Conservation (phyloP, 2,888 invertebrate genomes). For the Ophraella communa region DNA sequence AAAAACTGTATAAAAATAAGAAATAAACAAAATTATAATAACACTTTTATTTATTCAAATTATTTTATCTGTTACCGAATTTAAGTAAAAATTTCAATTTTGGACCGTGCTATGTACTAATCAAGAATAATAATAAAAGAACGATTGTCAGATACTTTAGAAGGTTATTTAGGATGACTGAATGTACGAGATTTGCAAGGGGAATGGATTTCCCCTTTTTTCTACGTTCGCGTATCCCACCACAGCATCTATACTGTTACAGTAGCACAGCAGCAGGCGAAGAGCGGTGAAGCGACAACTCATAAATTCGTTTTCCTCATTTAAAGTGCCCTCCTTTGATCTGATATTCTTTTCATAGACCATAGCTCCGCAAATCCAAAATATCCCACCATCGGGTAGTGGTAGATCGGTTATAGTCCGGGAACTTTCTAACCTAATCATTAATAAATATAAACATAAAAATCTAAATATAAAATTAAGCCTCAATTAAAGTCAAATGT, state of each 20-base stretch:
- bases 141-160: not conserved
- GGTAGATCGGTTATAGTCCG: constrained; percentile 15
- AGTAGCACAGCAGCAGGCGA: constrained; percentile 14
- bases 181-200: not conserved
- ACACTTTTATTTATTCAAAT: not conserved
- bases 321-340: constrained; percentile 32
- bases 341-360: constrained; percentile 31
- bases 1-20: no score
- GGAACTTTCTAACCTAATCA: not conserved
- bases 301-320: constrained; percentile 33
- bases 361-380: constrained; percentile 22
- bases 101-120: not conserved
- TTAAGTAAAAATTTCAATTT: not conserved
- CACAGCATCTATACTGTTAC: constrained; percentile 7
- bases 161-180: not conserved
- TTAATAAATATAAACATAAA: no score
- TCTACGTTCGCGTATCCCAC: not conserved
- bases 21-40: no score
- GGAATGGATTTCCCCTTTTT: not conserved
- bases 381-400: constrained; percentile 21
- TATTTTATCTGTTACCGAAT: not conserved
- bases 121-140: not conserved
- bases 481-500: no score
- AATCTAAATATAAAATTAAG: no score
- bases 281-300: constrained; percentile 25